Evolutionary conservation across 2,888 invertebrate species (phyloP), one percentile per base, ranked within the genome.

Genomic region (Orchesella flavescens): DNA sequence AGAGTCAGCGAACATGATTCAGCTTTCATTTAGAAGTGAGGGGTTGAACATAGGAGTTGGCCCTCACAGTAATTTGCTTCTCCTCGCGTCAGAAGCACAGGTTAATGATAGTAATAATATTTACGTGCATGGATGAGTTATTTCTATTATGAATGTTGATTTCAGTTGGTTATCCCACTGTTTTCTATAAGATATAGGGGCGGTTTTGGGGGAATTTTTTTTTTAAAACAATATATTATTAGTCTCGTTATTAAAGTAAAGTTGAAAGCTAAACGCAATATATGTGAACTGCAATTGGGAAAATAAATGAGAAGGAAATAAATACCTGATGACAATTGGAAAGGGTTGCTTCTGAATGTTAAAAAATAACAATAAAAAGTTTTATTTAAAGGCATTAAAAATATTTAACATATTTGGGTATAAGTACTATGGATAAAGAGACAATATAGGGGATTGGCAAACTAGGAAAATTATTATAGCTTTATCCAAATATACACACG

Each of bases 81-180:
- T 83, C 77, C 83, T 83, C 83, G 83, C 83, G 83, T 83, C 83
- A 83, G 83, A 83, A 77, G 83, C 83, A 83, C 83, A 83, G 83
- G 83, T 83, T 83, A 83, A 83, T 83, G 83, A 83, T 83, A 83
- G 83, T 83, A 83, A 83, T 83, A 83, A 83, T 83, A 83, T 83
- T 83, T 83, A 83, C 73, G 83, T 76, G 83, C 83, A 77, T 83
- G 83, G 76, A 83, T 83, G 83, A 83, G 83, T 83, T 83, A 83
- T 77, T 83, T 77, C 83, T 83, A 83, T 83, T 83, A 76, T 83
- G 73, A 77, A 83, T 83, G 83, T 72, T 77, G 72, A 65, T 63
- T 43, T 75, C 44, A 82, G 75, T 76, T 82, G 75, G 75, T 76
- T 82, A 75, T 75, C 63, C 71, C 65, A n/a, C 53, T 81, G 71